Evolutionary conservation across 2,888 invertebrate species (phyloP).

Genomic region (Beris morrisii): DNA sequence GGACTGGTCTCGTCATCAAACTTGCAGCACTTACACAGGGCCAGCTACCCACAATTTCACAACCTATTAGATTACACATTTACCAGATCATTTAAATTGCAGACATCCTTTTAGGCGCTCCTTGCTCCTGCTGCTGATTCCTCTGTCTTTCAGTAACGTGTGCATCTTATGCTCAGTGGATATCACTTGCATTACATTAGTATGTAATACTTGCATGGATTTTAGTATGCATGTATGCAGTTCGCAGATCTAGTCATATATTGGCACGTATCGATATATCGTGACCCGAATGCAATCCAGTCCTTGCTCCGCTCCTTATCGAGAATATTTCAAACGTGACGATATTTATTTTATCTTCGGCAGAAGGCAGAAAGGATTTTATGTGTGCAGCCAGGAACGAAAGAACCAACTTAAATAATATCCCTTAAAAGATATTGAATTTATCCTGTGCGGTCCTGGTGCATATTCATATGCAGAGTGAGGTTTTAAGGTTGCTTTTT

Average conservation of each 20-base stretch:
- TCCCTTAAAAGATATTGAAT: conserved; percentile 18
- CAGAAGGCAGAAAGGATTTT: conserved; percentile 13
- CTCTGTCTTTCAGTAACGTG: background rate
- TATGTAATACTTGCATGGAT: background rate
- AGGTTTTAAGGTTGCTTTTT: too few species aligned
- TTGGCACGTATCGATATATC: conserved; percentile 27
- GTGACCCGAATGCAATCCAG: conserved; percentile 18
- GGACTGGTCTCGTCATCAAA: too few species aligned
- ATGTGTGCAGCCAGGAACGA: background rate
- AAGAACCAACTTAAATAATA: conserved; percentile 6
- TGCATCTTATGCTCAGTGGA: background rate
- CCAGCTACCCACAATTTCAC: too few species aligned
- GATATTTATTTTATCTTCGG: conserved; percentile 18
- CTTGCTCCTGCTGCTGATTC: background rate
- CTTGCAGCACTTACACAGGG: too few species aligned
- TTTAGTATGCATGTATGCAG: conserved; percentile 22
- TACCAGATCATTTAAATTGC: conserved; percentile 8
- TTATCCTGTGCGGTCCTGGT: background rate
- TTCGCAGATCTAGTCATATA: conserved; percentile 22
- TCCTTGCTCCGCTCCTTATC: background rate
- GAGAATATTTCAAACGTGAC: conserved; percentile 14
- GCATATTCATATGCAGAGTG: conserved; percentile 2
- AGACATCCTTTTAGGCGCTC: conserved; percentile 1
- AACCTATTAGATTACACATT: conserved; percentile 1
- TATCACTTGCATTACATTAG: background rate